phyloP scores from a whole-genome alignment of 2,113 vertebrate species.

The Turdus rufiventris region DNA sequence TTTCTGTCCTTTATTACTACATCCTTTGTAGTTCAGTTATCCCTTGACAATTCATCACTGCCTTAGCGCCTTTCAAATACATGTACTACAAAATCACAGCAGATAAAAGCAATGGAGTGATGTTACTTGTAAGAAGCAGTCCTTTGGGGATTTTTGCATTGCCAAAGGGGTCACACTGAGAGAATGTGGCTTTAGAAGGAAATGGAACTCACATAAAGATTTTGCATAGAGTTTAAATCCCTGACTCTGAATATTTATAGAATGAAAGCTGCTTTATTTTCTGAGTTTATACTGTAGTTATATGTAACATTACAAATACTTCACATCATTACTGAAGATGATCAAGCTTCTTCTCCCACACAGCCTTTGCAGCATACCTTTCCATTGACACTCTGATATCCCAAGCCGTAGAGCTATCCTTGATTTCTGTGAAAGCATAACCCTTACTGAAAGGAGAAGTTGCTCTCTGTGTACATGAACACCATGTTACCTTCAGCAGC shows the following conservation, averaged over 20 bases:
- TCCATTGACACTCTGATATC: not conserved
- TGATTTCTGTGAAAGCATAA: not conserved
- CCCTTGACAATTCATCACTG: not conserved
- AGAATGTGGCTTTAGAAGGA: not conserved
- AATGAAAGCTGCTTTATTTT: not conserved
- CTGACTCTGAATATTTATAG: not conserved
- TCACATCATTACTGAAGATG: not conserved
- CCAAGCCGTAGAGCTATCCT: not conserved
- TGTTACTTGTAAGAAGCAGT: not conserved
- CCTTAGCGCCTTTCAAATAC: not conserved
- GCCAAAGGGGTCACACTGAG: not conserved
- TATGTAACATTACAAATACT: not conserved
- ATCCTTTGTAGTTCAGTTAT: not conserved
- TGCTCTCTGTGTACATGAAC: not conserved
- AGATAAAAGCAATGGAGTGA: not conserved
- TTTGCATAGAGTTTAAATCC: not conserved
- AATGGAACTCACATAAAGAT: not conserved
- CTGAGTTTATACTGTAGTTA: not conserved
- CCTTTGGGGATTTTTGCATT: not conserved
- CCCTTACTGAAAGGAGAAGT: not conserved
- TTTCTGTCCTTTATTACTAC: not conserved
- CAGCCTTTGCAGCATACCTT: not conserved
- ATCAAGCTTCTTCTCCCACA: not conserved
- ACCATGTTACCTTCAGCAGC: not conserved
- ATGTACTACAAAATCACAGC: not conserved